phyloP scores from a whole-genome alignment of 2,797 vertebrate species.

The Crenuchus spilurus region DNA sequence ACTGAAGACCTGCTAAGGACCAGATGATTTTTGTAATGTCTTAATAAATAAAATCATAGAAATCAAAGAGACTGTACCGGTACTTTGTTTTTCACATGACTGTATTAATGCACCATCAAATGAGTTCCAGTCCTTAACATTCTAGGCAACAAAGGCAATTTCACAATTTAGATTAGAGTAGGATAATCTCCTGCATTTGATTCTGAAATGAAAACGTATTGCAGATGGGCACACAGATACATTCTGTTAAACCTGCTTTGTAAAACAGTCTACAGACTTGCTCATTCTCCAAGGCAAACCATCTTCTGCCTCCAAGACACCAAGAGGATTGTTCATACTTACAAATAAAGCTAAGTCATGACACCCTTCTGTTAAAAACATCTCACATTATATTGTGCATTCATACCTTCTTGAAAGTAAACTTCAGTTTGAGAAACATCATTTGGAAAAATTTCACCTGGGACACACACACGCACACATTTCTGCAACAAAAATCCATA shows the following conservation, averaged over 20 bases:
- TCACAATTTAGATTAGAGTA: not conserved
- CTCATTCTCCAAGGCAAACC: slow-evolving; percentile 5
- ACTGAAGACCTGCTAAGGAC: too few relatives aligned
- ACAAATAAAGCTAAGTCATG: not conserved
- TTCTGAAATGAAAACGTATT: not conserved
- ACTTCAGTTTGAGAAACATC: slow-evolving; percentile 5
- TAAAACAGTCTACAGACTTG: not conserved
- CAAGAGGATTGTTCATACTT: not conserved
- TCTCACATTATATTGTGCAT: slow-evolving; percentile 1
- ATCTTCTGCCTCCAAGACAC: not conserved
- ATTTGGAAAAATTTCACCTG: slow-evolving; percentile 12
- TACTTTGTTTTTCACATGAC: too few relatives aligned
- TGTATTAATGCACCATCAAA: not conserved
- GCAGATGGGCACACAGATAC: not conserved
- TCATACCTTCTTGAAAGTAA: slow-evolving; percentile 28
- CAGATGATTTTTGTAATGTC: too few relatives aligned
- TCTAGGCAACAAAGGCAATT: not conserved
- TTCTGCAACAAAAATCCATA: not conserved
- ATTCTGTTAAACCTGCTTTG: slow-evolving; percentile 19
- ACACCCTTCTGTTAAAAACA: slow-evolving; percentile 12
- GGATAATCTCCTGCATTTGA: not conserved
- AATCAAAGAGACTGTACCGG: too few relatives aligned
- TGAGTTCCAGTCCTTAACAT: not conserved
- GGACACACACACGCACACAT: slow-evolving; percentile 8
- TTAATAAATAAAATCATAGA: too few relatives aligned